phyloP scores from a whole-genome alignment of 2,888 invertebrate genomes.

The Torymus texanus region DNA sequence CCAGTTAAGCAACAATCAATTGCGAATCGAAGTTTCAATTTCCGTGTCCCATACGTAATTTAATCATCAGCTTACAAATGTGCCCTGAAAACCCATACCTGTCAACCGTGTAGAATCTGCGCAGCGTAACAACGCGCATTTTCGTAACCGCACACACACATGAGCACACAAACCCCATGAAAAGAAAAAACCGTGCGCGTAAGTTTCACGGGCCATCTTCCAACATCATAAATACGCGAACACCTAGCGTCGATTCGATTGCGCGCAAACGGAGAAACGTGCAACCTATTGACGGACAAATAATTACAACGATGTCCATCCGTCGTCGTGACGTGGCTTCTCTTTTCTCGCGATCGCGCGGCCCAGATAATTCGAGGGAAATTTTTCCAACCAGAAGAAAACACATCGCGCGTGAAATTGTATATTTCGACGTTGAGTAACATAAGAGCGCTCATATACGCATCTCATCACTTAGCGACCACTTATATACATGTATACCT shows the following conservation, averaged over 20 bases:
- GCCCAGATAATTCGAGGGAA: constrained; percentile 13
- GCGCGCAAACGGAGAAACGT: not conserved
- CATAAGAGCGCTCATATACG: not conserved
- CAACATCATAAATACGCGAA: no score
- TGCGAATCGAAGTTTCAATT: no score
- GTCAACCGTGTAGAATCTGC: no score
- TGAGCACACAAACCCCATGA: no score
- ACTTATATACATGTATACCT: no score
- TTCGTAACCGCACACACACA: no score
- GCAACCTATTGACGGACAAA: not conserved
- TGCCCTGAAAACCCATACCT: no score
- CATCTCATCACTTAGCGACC: no score
- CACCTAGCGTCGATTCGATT: constrained; percentile 10
- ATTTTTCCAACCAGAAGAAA: not conserved
- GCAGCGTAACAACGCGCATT: no score
- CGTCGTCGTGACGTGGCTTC: constrained; percentile 4
- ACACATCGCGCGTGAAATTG: constrained; percentile 32
- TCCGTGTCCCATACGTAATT: not conserved
- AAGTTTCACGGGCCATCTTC: no score
- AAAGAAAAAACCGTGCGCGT: no score
- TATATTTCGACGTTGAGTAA: constrained; percentile 25
- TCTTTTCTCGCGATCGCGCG: not conserved
- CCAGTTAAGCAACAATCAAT: no score
- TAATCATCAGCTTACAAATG: not conserved
- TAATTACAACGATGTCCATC: constrained; percentile 5